Evolutionary conservation across 2,888 invertebrate species (phyloP).

Genomic region (Leptopilina syphax): DNA sequence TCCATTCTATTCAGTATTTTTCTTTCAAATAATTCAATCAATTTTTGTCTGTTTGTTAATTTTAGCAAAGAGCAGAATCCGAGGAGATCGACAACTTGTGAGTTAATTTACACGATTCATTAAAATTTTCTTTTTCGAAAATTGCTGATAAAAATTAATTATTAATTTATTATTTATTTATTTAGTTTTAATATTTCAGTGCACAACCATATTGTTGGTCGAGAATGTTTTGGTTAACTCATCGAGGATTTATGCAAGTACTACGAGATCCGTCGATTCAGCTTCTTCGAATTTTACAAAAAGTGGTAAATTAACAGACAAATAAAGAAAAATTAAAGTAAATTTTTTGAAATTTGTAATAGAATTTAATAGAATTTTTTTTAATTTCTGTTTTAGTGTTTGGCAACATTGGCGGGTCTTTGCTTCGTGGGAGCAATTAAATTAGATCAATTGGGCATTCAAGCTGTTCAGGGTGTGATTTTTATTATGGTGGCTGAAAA

Average conservation of each 20-base stretch:
- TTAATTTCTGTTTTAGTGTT: constrained; percentile 79
- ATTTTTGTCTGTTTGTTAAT: neutral
- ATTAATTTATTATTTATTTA: neutral
- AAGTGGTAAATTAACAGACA: constrained; percentile 82
- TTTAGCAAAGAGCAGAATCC: constrained; percentile 31
- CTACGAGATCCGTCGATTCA: constrained; percentile 90
- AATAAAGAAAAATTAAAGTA: neutral
- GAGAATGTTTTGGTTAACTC: constrained; percentile 87
- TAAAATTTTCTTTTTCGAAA: neutral
- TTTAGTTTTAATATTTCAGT: constrained; percentile 68
- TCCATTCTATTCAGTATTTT: neutral
- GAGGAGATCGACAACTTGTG: constrained; percentile 9
- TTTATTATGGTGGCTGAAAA: constrained; percentile 94
- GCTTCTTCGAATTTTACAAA: constrained; percentile 86
- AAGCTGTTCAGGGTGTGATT: constrained; percentile 91
- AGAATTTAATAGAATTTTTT: no score
- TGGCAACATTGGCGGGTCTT: constrained; percentile 88
- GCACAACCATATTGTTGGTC: constrained; percentile 84
- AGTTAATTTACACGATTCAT: neutral
- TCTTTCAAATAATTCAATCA: neutral
- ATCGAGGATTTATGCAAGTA: constrained; percentile 85
- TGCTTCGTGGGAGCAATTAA: constrained; percentile 88
- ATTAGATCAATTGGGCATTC: constrained; percentile 88
- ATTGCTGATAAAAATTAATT: neutral
- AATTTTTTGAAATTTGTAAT: neutral